phyloP scores from a whole-genome alignment of 2,888 invertebrate genomes.

The Caenorhabditis panamensis region DNA sequence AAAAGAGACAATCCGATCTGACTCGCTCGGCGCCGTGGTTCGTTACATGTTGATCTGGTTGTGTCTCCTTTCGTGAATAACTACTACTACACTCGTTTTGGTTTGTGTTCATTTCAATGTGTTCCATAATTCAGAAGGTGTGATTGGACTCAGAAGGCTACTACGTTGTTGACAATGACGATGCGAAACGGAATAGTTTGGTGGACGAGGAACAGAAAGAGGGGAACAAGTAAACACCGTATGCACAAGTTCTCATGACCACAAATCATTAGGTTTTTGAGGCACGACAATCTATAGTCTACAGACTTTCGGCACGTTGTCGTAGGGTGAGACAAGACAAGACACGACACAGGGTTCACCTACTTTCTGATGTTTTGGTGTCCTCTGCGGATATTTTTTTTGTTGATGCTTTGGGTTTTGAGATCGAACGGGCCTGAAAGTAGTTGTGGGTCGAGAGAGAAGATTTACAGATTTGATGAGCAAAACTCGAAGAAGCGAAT shows the following conservation, averaged over 20 bases:
- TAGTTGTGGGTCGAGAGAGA: neutral
- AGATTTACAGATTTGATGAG: no score
- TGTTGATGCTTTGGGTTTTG: no score
- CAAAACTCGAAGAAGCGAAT: no score
- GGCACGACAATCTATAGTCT: neutral
- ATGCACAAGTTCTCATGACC: neutral
- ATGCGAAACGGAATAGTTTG: neutral
- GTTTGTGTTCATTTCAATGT: neutral
- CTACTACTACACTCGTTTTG: neutral
- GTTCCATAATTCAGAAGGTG: neutral
- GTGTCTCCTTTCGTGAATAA: slow-evolving; percentile 11
- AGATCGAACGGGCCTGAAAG: neutral
- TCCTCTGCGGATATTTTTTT: no score
- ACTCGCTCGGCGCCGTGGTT: neutral
- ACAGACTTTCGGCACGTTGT: neutral
- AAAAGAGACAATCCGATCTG: slow-evolving; percentile 13
- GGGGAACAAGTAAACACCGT: neutral
- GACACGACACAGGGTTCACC: neutral
- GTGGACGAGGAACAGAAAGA: neutral
- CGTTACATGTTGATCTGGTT: slow-evolving; percentile 40
- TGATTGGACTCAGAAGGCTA: neutral
- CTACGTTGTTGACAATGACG: neutral
- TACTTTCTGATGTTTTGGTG: neutral
- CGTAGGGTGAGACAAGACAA: neutral
- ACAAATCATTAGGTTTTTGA: neutral